Evolutionary conservation across 2,113 vertebrate genomes (phyloP).

Genomic region (Pycnonotus jocosus): DNA sequence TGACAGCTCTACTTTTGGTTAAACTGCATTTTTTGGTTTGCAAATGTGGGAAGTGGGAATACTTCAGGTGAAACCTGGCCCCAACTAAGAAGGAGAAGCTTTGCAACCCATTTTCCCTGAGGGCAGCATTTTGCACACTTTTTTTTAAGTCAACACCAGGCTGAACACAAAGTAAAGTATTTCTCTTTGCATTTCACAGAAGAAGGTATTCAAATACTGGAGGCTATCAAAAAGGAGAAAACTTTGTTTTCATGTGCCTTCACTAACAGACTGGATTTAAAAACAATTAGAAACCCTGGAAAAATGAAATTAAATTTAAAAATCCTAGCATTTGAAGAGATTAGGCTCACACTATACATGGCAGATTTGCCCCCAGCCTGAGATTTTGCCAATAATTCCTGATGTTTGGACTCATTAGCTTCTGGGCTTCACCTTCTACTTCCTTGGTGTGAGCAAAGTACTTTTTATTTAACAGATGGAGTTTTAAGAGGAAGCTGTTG

Average conservation of each 20-base stretch:
- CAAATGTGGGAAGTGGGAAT: slow-evolving; percentile 42
- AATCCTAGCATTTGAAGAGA: background rate
- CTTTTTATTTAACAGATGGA: background rate
- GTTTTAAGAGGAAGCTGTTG: slow-evolving; percentile 17
- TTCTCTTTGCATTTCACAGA: slow-evolving; percentile 45
- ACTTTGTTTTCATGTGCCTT: background rate
- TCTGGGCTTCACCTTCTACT: background rate
- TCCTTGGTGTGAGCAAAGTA: background rate
- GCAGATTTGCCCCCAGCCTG: background rate
- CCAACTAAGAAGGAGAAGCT: background rate
- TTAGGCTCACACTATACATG: background rate
- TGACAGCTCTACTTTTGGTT: background rate
- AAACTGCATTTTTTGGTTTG: slow-evolving; percentile 40
- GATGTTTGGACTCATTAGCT: background rate
- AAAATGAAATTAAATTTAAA: background rate
- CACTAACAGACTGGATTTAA: background rate
- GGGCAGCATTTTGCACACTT: background rate
- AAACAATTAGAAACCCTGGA: background rate
- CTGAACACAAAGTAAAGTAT: background rate
- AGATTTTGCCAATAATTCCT: background rate
- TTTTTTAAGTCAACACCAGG: slow-evolving; percentile 4
- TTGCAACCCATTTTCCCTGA: background rate
- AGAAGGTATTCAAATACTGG: slow-evolving; percentile 12
- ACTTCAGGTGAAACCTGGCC: background rate
- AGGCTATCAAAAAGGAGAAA: slow-evolving; percentile 23